Evolutionary conservation across 2,888 invertebrate genomes (phyloP).

Genomic region (Dione juno): DNA sequence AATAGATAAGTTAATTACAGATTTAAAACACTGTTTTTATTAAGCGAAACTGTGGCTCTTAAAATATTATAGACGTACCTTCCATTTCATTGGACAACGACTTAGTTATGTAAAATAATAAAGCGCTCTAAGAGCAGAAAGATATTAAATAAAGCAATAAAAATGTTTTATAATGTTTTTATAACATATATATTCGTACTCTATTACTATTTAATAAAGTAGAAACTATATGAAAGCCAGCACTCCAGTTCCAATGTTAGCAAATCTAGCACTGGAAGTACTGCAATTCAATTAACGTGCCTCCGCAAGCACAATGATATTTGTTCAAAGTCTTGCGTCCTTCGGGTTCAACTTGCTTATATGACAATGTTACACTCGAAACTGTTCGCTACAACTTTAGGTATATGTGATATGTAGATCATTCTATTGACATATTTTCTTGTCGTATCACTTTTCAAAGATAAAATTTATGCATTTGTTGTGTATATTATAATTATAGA

Average conservation of each 20-base stretch:
- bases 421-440: background rate
- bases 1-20: background rate
- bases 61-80: background rate
- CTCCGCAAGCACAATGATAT: constrained; percentile 27
- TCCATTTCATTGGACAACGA: background rate
- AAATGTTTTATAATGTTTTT: background rate
- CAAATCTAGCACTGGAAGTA: constrained; percentile 22
- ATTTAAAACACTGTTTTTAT: background rate
- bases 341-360: constrained; percentile 12
- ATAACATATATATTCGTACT: background rate
- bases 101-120: background rate
- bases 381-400: background rate
- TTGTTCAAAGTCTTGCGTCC: constrained; percentile 24
- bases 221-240: constrained; percentile 19
- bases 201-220: constrained; percentile 13
- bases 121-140: background rate
- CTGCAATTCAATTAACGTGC: constrained; percentile 28
- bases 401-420: background rate
- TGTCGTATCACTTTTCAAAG: background rate
- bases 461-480: too few species aligned
- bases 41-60: background rate
- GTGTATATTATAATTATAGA: too few species aligned
- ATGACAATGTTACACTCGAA: constrained; percentile 12
- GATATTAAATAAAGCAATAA: background rate
- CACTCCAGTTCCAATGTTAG: constrained; percentile 20